Evolutionary conservation across 2,888 invertebrate genomes (phyloP).

Genomic region (Polymixis flavicincta): DNA sequence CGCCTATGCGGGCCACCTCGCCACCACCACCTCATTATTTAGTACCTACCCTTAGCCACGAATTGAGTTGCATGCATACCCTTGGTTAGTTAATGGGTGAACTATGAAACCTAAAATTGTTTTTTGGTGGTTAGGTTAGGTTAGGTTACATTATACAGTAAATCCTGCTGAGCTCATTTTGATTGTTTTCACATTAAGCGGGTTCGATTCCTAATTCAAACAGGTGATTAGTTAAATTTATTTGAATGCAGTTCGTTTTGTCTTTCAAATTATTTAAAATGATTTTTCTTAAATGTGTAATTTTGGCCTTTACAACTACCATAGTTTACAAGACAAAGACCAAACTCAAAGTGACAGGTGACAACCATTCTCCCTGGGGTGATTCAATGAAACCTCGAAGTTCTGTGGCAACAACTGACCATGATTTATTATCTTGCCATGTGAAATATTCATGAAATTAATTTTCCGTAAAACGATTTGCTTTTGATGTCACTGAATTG

Average conservation of each 20-base stretch:
- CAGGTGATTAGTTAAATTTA: no score
- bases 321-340: slow-evolving; percentile 1
- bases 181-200: no score
- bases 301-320: no score
- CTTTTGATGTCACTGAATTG: no score
- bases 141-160: neutral
- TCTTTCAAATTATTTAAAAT: no score
- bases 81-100: neutral
- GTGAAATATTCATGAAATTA: slow-evolving; percentile 22
- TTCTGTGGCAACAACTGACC: neutral
- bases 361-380: neutral
- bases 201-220: no score
- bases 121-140: neutral
- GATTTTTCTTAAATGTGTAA: no score
- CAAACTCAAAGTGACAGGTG: neutral
- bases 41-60: no score
- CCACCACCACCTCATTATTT: no score
- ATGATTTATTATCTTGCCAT: slow-evolving; percentile 5
- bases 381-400: slow-evolving; percentile 1
- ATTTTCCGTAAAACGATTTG: neutral
- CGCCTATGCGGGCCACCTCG: no score
- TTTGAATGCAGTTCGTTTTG: no score
- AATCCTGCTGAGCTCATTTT: no score
- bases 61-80: neutral
- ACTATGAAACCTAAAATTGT: neutral